A percentile compares a stretch with the other conserved stretches of the same genome.
Evolutionary conservation across 2,888 invertebrate genomes (phyloP).

Genomic region (Agriotes lineatus): DNA sequence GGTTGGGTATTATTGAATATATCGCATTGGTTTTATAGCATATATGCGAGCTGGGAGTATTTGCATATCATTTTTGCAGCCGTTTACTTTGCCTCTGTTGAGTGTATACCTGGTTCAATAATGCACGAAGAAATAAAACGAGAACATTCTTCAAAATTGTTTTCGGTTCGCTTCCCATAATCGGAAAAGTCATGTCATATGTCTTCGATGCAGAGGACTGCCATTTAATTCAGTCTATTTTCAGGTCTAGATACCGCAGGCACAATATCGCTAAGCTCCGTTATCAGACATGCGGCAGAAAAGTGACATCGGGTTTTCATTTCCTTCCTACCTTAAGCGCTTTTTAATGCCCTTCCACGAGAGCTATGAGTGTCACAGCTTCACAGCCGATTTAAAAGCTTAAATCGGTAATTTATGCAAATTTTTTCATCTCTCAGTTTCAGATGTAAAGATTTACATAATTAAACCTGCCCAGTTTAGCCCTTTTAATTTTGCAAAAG

Average conservation of each 20-base stretch:
- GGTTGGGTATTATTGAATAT: conserved; percentile 1
- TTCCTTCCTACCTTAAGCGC: conserved; percentile 24
- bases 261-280: conserved; percentile 7
- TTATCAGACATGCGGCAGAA: conserved; percentile 11
- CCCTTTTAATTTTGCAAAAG: conserved; percentile 9
- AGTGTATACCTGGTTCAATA: neutral
- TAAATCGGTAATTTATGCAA: conserved; percentile 20
- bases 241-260: neutral
- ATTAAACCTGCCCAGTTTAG: neutral
- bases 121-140: neutral
- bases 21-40: conserved; percentile 2
- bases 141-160: neutral
- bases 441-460: conserved; percentile 15
- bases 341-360: conserved; percentile 20
- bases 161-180: neutral
- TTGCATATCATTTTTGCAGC: neutral
- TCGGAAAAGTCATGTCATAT: neutral
- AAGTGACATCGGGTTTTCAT: conserved; percentile 20
- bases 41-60: neutral
- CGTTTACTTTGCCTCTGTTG: neutral
- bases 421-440: conserved; percentile 16
- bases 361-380: conserved; percentile 18
- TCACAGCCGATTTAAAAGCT: conserved; percentile 7
- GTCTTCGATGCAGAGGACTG: neutral
- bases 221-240: conserved; percentile 6